A percentile compares a stretch with the other conserved stretches of the same genome.
Conservation (phyloP, 2,888 invertebrate genomes). For the Lapara coniferarum region DNA sequence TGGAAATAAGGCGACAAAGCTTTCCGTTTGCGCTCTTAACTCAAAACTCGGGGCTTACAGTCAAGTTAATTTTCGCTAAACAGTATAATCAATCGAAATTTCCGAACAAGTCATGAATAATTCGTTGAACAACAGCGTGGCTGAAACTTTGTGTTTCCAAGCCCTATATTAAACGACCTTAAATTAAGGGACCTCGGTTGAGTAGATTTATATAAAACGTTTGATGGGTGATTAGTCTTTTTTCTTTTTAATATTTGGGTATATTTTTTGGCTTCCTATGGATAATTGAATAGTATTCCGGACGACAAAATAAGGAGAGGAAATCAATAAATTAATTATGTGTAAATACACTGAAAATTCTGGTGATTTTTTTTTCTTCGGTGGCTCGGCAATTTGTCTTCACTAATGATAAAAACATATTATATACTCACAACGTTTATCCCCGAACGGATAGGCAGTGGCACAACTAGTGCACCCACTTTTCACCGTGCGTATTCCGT, state of each 20-base stretch:
- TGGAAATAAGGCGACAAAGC: constrained; percentile 18
- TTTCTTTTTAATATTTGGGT: no score
- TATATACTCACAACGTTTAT: no score
- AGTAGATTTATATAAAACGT: constrained; percentile 58
- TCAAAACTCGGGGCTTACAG: constrained; percentile 30
- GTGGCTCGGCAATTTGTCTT: no score
- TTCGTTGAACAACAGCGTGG: constrained; percentile 56
- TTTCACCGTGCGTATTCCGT: no score
- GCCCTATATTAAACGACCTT: constrained; percentile 46
- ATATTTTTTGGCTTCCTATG: background rate
- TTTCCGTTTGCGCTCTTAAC: constrained; percentile 13
- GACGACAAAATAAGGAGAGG: no score
- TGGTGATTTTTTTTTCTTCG: no score
- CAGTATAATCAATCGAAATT: constrained; percentile 71
- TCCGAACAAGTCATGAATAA: constrained; percentile 69
- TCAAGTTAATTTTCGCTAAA: constrained; percentile 61
- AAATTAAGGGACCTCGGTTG: constrained; percentile 56
- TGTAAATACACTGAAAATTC: no score
- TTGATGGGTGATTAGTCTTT: constrained; percentile 3
- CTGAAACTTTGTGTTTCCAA: constrained; percentile 46
- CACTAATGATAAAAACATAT: no score
- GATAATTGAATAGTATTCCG: background rate
- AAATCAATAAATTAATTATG: no score
- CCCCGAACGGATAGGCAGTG: no score
- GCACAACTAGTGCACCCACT: no score